Percentiles rank a stretch among this genome's conserved stretches.
These are phyloP conservation scores for Sphaerophoria rueppellii DNA, from an alignment of 2,888 invertebrate genomes.

Conservation along the genomic window DNA sequence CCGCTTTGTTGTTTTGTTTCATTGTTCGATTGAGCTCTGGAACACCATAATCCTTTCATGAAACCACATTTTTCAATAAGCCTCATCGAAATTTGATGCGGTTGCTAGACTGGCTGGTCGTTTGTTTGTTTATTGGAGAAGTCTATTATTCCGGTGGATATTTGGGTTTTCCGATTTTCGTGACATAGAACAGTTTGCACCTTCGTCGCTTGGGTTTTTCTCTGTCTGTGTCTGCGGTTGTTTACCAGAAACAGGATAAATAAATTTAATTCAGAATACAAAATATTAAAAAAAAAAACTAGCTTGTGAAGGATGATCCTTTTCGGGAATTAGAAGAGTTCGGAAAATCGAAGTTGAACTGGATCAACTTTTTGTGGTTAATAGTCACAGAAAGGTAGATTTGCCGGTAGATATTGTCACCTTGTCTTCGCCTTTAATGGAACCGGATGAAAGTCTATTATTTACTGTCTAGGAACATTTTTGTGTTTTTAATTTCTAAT, in stretches of 20 bases:
- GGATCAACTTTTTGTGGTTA: slow-evolving; percentile 15
- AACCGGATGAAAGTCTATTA: slow-evolving; percentile 50
- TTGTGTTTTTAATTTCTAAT: too few relatives aligned
- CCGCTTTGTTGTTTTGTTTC: background rate
- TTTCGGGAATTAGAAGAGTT: background rate
- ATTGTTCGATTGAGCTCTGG: background rate
- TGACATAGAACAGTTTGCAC: slow-evolving; percentile 19
- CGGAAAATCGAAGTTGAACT: background rate
- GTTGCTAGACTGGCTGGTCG: background rate
- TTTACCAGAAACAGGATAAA: slow-evolving; percentile 8
- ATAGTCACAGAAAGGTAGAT: too few relatives aligned
- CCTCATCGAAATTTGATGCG: slow-evolving; percentile 7
- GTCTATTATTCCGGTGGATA: slow-evolving; percentile 7
- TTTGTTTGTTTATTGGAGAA: background rate
- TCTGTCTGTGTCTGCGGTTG: background rate
- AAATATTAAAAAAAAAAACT: slow-evolving; percentile 10
- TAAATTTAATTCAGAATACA: slow-evolving; percentile 10
- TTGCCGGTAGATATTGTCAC: too few relatives aligned
- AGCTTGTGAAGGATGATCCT: slow-evolving; percentile 25
- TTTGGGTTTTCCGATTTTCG: background rate
- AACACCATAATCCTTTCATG: background rate
- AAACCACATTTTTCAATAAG: slow-evolving; percentile 42
- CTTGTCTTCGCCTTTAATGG: too few relatives aligned
- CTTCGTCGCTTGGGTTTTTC: slow-evolving; percentile 2
- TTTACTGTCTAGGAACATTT: background rate